Evolutionary conservation across 2,797 vertebrate genomes (phyloP).

Genomic region (Danio albolineatus): DNA sequence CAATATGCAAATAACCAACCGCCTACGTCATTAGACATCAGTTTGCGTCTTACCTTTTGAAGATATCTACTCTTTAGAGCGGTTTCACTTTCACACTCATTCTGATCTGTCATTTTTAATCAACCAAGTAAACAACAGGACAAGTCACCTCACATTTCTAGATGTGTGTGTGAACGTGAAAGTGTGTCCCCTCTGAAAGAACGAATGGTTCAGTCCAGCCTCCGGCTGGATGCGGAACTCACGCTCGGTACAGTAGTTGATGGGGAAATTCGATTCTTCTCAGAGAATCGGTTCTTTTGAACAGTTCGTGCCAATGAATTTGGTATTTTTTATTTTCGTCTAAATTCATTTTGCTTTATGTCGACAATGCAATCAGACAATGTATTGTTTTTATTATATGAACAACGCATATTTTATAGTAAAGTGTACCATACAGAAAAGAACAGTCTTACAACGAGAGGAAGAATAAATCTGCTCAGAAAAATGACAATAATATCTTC

Average conservation of each 20-base stretch:
- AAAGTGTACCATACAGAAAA: not conserved
- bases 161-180: slow-evolving; percentile 13
- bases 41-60: not conserved
- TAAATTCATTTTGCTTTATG: too few species aligned
- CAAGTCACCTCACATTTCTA: not conserved
- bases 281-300: slow-evolving; percentile 14
- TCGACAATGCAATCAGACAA: not conserved
- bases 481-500: too few species aligned
- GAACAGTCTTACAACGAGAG: not conserved
- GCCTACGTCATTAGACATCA: not conserved
- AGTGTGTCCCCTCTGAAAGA: slow-evolving; percentile 10
- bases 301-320: not conserved
- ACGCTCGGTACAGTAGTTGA: slow-evolving; percentile 38
- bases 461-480: too few species aligned
- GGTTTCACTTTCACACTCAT: not conserved
- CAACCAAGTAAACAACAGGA: not conserved
- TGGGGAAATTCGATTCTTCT: not conserved
- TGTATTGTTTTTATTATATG: not conserved
- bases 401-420: not conserved
- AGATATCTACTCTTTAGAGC: not conserved
- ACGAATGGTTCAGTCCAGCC: slow-evolving; percentile 62
- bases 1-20: not conserved
- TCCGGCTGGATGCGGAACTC: slow-evolving; percentile 72
- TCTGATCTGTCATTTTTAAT: not conserved
- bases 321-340: not conserved